These are phyloP conservation scores for Adelosebastes latens DNA, from an alignment of 2,797 vertebrate genomes.

Conservation along the genomic window DNA sequence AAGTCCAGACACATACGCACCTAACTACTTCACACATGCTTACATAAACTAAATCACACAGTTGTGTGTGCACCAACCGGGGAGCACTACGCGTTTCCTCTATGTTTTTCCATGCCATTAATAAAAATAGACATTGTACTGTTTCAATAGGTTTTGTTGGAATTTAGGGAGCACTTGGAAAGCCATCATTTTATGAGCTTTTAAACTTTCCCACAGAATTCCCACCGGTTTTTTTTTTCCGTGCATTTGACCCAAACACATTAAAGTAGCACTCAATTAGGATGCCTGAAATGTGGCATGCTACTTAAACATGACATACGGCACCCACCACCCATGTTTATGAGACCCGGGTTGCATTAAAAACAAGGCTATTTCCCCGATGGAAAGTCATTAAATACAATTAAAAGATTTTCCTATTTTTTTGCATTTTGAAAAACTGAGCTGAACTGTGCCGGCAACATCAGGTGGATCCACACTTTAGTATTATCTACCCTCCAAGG, in stretches of 20 bases:
- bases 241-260: conserved; percentile 45
- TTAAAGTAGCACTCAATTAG: conserved; percentile 67
- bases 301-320: conserved; percentile 45
- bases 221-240: conserved; percentile 39
- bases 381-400: conserved; percentile 13
- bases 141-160: conserved; percentile 68
- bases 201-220: conserved; percentile 71
- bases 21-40: conserved; percentile 59
- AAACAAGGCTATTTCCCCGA: conserved; percentile 10
- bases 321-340: conserved; percentile 35
- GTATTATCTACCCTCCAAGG: background rate
- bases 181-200: conserved; percentile 71
- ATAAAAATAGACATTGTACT: conserved; percentile 65
- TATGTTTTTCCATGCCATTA: conserved; percentile 66
- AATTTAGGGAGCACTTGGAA: conserved; percentile 65
- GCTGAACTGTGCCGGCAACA: background rate
- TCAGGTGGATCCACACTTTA: background rate
- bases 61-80: conserved; percentile 28
- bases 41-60: conserved; percentile 64
- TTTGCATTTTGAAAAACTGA: background rate
- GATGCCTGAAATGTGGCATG: conserved; percentile 12
- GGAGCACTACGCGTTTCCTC: conserved; percentile 53
- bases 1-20: conserved; percentile 53
- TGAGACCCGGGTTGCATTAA: conserved; percentile 20
- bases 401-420: background rate